A percentile compares a stretch with the other conserved stretches of the same genome.
phyloP scores from a whole-genome alignment of 53 echinoderm and acorn worm species.

The Actinopyga echinites region DNA sequence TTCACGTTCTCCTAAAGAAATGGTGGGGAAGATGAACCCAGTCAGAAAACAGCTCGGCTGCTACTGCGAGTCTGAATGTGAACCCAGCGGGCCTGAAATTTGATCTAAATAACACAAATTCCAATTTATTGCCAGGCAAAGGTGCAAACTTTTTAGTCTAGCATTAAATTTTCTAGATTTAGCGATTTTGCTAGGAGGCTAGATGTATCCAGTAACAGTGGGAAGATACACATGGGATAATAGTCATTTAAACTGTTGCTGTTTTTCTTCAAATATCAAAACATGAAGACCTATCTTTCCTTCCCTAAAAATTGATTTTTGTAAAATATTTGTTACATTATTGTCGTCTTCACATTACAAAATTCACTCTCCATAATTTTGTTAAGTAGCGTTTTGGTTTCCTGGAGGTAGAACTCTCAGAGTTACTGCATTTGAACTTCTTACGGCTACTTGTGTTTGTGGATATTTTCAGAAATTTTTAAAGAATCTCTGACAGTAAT shows the following conservation, averaged over 20 bases:
- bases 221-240: constrained; percentile 9
- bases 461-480: too few relatives aligned
- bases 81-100: constrained; percentile 30
- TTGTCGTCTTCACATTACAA: too few relatives aligned
- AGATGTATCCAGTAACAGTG: constrained; percentile 3
- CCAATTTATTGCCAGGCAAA: constrained; percentile 34
- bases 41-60: constrained; percentile 8
- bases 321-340: too few relatives aligned
- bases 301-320: background rate
- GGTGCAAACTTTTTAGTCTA: constrained; percentile 4
- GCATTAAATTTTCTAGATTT: too few relatives aligned
- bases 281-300: background rate
- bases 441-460: too few relatives aligned
- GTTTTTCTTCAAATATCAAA: background rate
- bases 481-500: too few relatives aligned
- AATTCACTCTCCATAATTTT: too few relatives aligned
- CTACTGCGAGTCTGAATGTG: background rate
- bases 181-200: constrained; percentile 2
- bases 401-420: too few relatives aligned
- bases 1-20: constrained; percentile 14
- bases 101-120: constrained; percentile 43
- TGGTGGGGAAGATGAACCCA: constrained; percentile 13
- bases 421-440: too few relatives aligned
- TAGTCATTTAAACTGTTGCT: constrained; percentile 18
- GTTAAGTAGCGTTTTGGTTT: too few relatives aligned